Evolutionary conservation across 2,113 vertebrate genomes (phyloP).

Genomic region (Paralichthys olivaceus): DNA sequence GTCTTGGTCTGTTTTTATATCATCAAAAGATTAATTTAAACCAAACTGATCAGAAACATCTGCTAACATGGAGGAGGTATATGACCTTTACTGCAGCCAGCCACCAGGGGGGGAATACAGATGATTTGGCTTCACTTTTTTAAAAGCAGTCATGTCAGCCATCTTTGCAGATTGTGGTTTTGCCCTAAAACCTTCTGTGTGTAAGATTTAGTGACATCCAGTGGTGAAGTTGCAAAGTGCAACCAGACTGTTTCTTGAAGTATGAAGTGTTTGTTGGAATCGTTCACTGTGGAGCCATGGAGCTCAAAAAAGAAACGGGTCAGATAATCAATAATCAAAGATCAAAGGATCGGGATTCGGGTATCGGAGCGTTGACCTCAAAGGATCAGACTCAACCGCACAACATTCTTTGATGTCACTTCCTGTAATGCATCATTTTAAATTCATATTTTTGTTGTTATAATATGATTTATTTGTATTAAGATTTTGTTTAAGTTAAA

Average conservation of each 20-base stretch:
- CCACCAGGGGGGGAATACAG: too few relatives aligned
- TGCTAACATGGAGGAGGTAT: too few relatives aligned
- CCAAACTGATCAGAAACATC: too few relatives aligned
- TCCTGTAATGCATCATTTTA: constrained; percentile 9
- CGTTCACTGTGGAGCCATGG: constrained; percentile 73
- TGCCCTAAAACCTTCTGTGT: too few relatives aligned
- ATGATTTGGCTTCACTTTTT: too few relatives aligned
- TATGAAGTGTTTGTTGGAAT: background rate
- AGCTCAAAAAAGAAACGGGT: constrained; percentile 75
- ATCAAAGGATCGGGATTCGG: constrained; percentile 70
- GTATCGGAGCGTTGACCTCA: constrained; percentile 46
- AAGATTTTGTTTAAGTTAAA: too few relatives aligned
- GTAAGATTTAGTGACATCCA: too few relatives aligned
- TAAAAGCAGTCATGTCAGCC: background rate
- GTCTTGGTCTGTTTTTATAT: too few relatives aligned
- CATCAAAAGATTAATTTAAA: too few relatives aligned
- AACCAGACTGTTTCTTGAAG: background rate
- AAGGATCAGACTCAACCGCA: constrained; percentile 23
- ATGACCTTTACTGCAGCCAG: too few relatives aligned
- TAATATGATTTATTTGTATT: background rate
- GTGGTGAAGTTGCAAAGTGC: too few relatives aligned
- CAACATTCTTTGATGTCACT: constrained; percentile 56
- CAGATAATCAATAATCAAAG: constrained; percentile 76
- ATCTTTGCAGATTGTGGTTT: too few relatives aligned
- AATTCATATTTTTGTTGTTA: background rate